phyloP scores from a whole-genome alignment of 2,113 vertebrate species.

The Thomomys bottae region DNA sequence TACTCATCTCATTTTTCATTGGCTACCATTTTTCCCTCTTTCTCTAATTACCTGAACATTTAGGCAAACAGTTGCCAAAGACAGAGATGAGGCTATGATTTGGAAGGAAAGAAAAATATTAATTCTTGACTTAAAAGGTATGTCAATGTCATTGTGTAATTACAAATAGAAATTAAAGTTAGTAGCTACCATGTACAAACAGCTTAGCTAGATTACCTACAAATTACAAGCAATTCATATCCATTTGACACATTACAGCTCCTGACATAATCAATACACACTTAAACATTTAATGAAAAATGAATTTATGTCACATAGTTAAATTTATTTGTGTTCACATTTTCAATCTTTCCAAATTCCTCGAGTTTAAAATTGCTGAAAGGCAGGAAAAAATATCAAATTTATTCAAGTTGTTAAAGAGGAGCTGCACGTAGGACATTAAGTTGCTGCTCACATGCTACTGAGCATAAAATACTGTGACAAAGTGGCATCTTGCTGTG shows the following conservation, averaged over 20 bases:
- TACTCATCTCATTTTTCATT: neutral
- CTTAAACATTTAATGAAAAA: conserved; percentile 86
- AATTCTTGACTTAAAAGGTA: neutral
- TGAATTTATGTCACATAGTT: conserved; percentile 84
- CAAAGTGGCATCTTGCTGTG: conserved; percentile 89
- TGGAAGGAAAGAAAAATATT: neutral
- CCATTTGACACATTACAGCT: conserved; percentile 64
- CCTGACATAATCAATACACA: conserved; percentile 80
- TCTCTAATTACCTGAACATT: neutral
- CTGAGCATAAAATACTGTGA: conserved; percentile 88
- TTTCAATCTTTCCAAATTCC: conserved; percentile 79
- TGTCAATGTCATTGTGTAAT: neutral
- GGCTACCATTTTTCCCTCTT: neutral
- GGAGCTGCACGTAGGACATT: conserved; percentile 83
- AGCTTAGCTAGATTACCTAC: conserved; percentile 31
- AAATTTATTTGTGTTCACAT: conserved; percentile 85
- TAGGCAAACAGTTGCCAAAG: neutral
- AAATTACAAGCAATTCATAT: conserved; percentile 41
- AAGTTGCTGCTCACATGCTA: conserved; percentile 88
- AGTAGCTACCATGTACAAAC: neutral
- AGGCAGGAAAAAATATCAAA: conserved; percentile 81
- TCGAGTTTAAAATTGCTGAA: conserved; percentile 82
- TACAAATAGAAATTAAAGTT: neutral
- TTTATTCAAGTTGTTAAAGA: conserved; percentile 85
- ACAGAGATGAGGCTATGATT: neutral